phyloP scores from a whole-genome alignment of 2,113 vertebrate species.

The Rattus norvegicus region GRCr8 NC_086031.1:32889001-32889500 shows the following conservation, averaged over 20 bases:
- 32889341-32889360: neutral
- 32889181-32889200: neutral
- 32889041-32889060: neutral
- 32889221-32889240: neutral
- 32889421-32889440: neutral
- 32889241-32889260: neutral
- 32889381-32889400: neutral
- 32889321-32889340: neutral
- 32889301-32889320: neutral
- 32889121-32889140: neutral
- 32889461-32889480: neutral
- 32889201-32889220: neutral
- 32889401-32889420: neutral
- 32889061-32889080: too few species aligned
- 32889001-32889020: neutral
- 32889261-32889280: neutral
- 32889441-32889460: neutral
- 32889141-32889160: neutral
- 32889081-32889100: neutral
- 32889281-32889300: neutral
- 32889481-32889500: too few species aligned
- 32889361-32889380: neutral
- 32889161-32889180: neutral
- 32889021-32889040: too few species aligned
- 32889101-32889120: neutral